Percentiles rank a stretch among this genome's conserved stretches.
Evolutionary conservation across 2,797 vertebrate genomes (phyloP).

Genomic region (Urophycis tenuis): DNA sequence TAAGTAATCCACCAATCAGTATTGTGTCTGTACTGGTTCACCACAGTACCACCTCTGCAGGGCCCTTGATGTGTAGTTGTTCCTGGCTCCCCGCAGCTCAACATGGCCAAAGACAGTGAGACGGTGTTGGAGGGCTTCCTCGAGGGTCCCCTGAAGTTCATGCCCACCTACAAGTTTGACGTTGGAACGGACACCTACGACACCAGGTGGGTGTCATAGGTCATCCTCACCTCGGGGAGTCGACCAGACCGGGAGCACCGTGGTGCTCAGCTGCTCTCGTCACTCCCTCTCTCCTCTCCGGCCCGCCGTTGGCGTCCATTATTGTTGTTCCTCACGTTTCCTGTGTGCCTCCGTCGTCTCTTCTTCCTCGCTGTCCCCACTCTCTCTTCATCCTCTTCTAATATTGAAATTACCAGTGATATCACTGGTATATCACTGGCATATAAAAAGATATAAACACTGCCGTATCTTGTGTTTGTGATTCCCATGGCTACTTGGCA

Average conservation of each 20-base stretch:
- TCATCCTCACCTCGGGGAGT: too few relatives aligned
- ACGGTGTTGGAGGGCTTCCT: slow-evolving; percentile 88
- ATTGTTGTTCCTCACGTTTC: slow-evolving; percentile 5
- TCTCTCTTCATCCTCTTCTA: neutral
- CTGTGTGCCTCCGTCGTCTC: slow-evolving; percentile 8
- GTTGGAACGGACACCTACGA: slow-evolving; percentile 93
- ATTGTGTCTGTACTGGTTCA: too few relatives aligned
- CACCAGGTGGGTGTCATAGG: slow-evolving; percentile 88
- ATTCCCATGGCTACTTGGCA: too few relatives aligned
- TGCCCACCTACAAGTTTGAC: slow-evolving; percentile 96
- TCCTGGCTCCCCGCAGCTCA: slow-evolving; percentile 73
- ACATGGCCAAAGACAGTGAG: slow-evolving; percentile 90
- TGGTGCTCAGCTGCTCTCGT: neutral
- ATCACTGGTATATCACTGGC: too few relatives aligned
- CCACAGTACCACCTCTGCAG: neutral
- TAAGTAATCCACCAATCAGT: too few relatives aligned
- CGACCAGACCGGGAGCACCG: too few relatives aligned
- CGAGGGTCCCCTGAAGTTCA: slow-evolving; percentile 89
- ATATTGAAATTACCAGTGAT: too few relatives aligned
- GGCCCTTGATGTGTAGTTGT: neutral
- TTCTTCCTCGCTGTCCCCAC: neutral
- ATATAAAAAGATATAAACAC: neutral
- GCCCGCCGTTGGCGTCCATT: neutral
- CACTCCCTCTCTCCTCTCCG: neutral
- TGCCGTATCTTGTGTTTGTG: too few relatives aligned